A percentile compares a stretch with the other conserved stretches of the same genome.
Conservation (phyloP, 1,140 invertebrate genomes). For the Anastrepha ludens region DNA sequence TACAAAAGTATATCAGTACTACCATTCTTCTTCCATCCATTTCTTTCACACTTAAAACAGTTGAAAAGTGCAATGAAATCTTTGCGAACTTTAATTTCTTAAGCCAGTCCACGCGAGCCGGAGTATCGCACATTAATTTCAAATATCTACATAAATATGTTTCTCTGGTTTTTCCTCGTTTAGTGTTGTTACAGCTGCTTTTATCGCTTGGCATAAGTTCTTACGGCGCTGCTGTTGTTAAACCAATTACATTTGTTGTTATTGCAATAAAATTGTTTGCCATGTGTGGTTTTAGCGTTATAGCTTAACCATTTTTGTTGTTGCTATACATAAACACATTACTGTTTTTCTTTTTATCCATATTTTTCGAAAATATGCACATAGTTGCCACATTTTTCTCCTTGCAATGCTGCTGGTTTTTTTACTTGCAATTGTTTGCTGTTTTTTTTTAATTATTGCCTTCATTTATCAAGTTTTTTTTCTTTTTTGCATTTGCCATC, state of each 20-base stretch:
- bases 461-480: neutral
- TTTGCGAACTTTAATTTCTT: neutral
- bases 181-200: slow-evolving; percentile 43
- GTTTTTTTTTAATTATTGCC: neutral
- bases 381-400: neutral
- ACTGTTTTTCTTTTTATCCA: neutral
- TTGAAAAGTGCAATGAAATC: neutral
- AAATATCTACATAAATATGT: neutral
- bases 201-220: slow-evolving; percentile 24
- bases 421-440: neutral
- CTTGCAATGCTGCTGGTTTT: too few relatives aligned
- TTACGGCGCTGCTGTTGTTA: neutral
- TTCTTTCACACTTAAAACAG: too few relatives aligned
- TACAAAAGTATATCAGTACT: too few relatives aligned
- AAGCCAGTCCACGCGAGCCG: neutral
- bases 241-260: slow-evolving; percentile 39
- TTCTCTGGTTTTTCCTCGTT: neutral
- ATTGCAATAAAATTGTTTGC: slow-evolving; percentile 14
- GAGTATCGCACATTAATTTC: neutral
- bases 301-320: slow-evolving; percentile 12
- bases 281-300: slow-evolving; percentile 26
- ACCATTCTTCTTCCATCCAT: too few relatives aligned
- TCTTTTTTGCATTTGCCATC: neutral
- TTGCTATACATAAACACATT: neutral
- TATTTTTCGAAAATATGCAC: neutral